Base-by-base conservation (phyloP, 2,113 vertebrate genomes). In the Sclerurus mexicanus region DNA sequence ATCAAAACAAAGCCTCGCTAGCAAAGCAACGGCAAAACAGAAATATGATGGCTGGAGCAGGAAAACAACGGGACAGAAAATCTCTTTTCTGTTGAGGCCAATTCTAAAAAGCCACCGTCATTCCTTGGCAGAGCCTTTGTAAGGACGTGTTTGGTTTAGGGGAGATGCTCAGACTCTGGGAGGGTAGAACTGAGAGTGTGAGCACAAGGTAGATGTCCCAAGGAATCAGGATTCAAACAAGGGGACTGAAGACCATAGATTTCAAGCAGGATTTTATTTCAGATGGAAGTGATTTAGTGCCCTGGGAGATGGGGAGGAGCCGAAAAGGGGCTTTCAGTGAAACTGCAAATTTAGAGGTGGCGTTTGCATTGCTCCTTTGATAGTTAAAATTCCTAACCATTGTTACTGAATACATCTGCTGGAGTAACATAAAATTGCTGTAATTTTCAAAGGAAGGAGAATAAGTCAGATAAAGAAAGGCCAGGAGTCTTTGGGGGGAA, bases 1-100 rank as follows among this genome's bases (percentile, higher is more conserved):
- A 90, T 87, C 93, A 84, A 95, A 96, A 86, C 93, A 95, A 46
- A 90, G 64, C 72, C 76, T 89, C 9, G 0, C 37, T 62, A 59
- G 92, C 86, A 58, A 33, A 95, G 74, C 73, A 84, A 4, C 22
- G 73, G 67, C 76, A 77, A 56, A 77, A 11, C 46, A 40, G 64
- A 63, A 92, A 56, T 77, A 25, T 1, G 47, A 66, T 56, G 85
- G 64, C 84, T 74, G 7, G 47, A 37, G 79, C 79, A 91, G 73
- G 40, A 81, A 67, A 86, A 58, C 31, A 20, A 71, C 49, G 56
- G 33, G 58, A 37, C n/a, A 62, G 46, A 44, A 83, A 24, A 12
- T 52, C 13, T 68, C 1, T 85, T 75, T 87, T 49, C 42, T 76
- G 31, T 46, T 68, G 12, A n/a, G 53, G 14, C 23, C n/a, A 35